Evolutionary conservation across 2,113 vertebrate genomes (phyloP), one percentile per base, ranked within the genome.

Genomic region (Picathartes gymnocephalus): DNA sequence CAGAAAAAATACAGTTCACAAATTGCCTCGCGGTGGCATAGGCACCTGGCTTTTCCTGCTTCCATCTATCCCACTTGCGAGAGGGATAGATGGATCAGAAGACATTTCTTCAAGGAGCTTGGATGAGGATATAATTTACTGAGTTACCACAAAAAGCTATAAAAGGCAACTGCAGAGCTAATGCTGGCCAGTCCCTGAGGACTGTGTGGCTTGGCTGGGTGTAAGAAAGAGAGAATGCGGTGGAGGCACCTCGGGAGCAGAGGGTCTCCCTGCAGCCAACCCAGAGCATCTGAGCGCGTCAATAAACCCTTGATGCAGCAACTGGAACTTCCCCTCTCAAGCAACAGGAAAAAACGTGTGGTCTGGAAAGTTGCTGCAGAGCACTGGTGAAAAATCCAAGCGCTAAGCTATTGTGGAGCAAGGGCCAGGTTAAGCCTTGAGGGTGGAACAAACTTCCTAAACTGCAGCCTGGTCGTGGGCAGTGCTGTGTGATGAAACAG

Each of bases 1-100:
- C 96, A 98, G 97, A 97, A 61, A 94, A 98, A 98, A 98, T 98
- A 97, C 82, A 61, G 97, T 97, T 98, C 95, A 96, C 92, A 97
- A 97, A 97, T 97, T 97, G 96, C 97, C 86, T 97, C 28, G 70
- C 47, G 68, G 97, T 97, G 97, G 90, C 25, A 14, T 79, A 95
- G 94, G 85, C 98, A 98, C 97, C 97, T 98, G 98, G 91, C 65
- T 97, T 96, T 96, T 35, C 23, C 93, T 30, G 22, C 69, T 92
- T 84, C 92, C 76, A 30, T 93, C 72, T 92, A 95, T 91, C 74
- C 91, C 78, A 28, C 72, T 86, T 20, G 11, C 1, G 1, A 58
- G 80, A 60, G 56, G 21, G 35, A 48, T 42, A 61, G 56, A 39
- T 72, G 62, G 44, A 61, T 66, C 45, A 81, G 79, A 77, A 86